A percentile compares a stretch with the other conserved stretches of the same genome.
Evolutionary conservation across 2,113 vertebrate genomes (phyloP).

Genomic region (Tiliqua scincoides): DNA sequence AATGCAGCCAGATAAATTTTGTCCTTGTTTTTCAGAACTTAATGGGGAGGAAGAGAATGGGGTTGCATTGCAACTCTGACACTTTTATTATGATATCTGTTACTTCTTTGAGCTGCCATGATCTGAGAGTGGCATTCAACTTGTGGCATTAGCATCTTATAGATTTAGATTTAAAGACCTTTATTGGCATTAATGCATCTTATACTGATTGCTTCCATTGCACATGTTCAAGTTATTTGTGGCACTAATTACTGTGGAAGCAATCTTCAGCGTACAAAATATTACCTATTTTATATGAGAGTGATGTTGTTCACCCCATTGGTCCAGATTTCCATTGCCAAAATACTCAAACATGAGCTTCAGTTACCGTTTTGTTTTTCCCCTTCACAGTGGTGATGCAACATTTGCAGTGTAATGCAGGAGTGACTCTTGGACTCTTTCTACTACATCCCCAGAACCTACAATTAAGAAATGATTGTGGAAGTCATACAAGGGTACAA

Average conservation of each 20-base stretch:
- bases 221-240: background rate
- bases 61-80: background rate
- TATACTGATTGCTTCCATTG: background rate
- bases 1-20: background rate
- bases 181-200: no score
- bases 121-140: background rate
- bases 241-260: background rate
- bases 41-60: background rate
- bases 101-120: background rate
- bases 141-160: background rate
- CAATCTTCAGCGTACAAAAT: background rate
- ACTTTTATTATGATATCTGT: background rate
- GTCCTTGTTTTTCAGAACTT: background rate
- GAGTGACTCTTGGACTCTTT: background rate
- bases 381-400: background rate
- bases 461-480: background rate
- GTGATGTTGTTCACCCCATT: background rate
- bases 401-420: background rate
- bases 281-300: background rate
- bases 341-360: background rate
- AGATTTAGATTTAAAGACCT: no score
- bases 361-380: background rate
- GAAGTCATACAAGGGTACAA: background rate
- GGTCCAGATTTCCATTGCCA: background rate
- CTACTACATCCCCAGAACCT: background rate